Percentiles rank a stretch among this genome's conserved stretches.
These are phyloP conservation scores for Alitta virens DNA, from an alignment of 2,888 invertebrate species.

Conservation along the genomic window DNA sequence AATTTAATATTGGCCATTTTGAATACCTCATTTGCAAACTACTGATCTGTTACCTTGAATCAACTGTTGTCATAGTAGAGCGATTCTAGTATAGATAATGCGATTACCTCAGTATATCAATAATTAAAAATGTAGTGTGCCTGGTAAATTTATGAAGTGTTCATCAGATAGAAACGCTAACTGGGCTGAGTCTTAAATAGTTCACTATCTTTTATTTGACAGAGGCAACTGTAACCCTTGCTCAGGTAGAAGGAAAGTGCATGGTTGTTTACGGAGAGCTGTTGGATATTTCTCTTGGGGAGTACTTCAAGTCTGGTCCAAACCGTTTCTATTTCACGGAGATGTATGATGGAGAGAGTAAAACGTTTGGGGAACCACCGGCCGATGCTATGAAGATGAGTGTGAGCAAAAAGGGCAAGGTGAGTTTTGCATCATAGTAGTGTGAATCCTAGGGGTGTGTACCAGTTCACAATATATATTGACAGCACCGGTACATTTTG, in stretches of 20 bases:
- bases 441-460: not conserved
- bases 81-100: no score
- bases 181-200: no score
- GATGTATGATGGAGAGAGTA: conserved; percentile 58
- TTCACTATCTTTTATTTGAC: conserved; percentile 3
- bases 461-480: no score
- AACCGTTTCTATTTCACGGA: conserved; percentile 72
- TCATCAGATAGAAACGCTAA: no score
- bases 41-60: no score
- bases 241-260: conserved; percentile 69
- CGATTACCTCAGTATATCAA: no score
- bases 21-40: no score
- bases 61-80: no score
- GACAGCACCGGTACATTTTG: no score
- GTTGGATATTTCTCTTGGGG: conserved; percentile 58
- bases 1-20: no score
- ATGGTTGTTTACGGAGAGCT: conserved; percentile 68
- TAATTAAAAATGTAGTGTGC: no score
- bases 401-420: conserved; percentile 63
- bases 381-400: conserved; percentile 61
- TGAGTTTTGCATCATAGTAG: conserved; percentile 19
- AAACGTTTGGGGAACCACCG: conserved; percentile 67
- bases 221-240: conserved; percentile 21
- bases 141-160: no score
- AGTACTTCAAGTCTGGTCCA: conserved; percentile 68